Evolutionary conservation across 2,797 vertebrate species (phyloP).

Genomic region (Mycteria americana): DNA sequence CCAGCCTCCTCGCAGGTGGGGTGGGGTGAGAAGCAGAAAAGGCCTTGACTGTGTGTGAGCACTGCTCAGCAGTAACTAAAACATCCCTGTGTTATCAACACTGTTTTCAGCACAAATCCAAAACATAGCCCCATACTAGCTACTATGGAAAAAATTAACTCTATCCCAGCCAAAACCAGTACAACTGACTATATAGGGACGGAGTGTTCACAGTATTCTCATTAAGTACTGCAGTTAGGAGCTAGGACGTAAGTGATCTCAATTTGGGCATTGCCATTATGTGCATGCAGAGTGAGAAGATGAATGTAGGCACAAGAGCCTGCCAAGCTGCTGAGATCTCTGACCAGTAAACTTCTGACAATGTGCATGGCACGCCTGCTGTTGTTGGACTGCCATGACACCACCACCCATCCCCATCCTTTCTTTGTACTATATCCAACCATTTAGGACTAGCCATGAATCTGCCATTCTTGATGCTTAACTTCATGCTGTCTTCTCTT

Average conservation of each 20-base stretch:
- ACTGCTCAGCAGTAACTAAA: background rate
- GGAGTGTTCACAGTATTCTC: background rate
- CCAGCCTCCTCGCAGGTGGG: background rate
- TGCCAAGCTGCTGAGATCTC: background rate
- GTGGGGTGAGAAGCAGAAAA: background rate
- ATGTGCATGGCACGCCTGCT: accelerated
- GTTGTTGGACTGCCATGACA: background rate
- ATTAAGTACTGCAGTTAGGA: background rate
- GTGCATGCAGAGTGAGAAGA: background rate
- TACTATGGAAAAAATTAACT: background rate
- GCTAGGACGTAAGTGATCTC: background rate
- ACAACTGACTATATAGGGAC: background rate
- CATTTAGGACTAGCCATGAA: background rate
- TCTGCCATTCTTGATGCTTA: background rate
- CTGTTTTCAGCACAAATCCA: background rate
- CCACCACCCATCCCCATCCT: background rate
- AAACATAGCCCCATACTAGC: background rate
- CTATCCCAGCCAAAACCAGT: background rate
- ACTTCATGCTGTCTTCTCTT: background rate
- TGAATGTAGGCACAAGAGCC: background rate
- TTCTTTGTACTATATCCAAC: background rate
- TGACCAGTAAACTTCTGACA: background rate
- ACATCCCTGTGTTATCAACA: background rate
- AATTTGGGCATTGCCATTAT: accelerated
- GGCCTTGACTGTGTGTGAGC: background rate